phyloP scores from a whole-genome alignment of 2,113 vertebrate genomes.

The Thalassarche chlororhynchos region DNA sequence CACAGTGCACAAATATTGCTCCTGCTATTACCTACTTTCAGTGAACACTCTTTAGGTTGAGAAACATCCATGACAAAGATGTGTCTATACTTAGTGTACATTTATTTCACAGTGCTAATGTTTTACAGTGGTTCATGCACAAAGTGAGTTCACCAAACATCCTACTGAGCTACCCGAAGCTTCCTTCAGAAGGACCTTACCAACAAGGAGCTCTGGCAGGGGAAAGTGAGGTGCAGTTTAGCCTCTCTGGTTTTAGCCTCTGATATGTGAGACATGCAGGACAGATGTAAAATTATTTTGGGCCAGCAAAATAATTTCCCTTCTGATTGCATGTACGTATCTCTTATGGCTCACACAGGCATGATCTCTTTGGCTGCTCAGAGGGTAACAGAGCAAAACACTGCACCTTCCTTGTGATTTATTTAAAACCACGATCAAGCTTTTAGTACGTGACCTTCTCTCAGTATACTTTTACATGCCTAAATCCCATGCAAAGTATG shows the following conservation, averaged over 20 bases:
- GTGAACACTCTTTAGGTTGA: not conserved
- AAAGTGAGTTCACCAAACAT: not conserved
- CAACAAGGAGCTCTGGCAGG: not conserved
- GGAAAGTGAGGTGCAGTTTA: not conserved
- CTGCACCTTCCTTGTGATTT: not conserved
- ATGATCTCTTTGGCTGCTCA: not conserved
- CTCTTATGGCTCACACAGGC: not conserved
- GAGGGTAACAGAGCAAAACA: not conserved
- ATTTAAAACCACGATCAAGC: not conserved
- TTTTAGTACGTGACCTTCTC: not conserved
- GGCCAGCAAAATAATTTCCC: not conserved
- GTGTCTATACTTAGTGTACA: not conserved
- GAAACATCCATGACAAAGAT: not conserved
- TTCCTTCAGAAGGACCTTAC: not conserved
- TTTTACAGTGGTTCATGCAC: not conserved
- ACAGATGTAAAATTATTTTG: not conserved
- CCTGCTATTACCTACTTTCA: not conserved
- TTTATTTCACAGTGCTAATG: not conserved
- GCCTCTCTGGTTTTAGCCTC: not conserved
- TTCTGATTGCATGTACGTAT: rapidly evolving
- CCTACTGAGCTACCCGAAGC: not conserved
- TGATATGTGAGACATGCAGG: not conserved
- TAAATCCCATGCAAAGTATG: not conserved
- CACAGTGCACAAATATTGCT: not conserved
- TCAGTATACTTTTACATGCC: not conserved